Evolutionary conservation across 2,113 vertebrate genomes (phyloP), one percentile per base, ranked within the genome.

Genomic region (Cyanoderma ruficeps): DNA sequence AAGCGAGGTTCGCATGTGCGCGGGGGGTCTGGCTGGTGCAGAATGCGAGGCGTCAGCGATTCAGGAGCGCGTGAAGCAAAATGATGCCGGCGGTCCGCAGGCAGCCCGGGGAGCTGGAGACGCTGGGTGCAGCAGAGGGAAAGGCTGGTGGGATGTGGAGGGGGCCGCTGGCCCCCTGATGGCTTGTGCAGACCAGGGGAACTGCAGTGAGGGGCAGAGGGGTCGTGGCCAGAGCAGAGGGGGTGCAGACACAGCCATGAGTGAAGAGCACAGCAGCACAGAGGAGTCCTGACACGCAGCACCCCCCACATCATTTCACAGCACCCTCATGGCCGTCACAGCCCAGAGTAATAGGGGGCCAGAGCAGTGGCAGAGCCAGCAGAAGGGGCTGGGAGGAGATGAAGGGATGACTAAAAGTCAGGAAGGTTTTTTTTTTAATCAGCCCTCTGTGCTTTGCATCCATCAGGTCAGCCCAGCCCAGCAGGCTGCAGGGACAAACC

Each of bases 241-340:
- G 4, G 15, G 46, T 1, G 2, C 27, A 21, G 42, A 4, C 1
- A 2, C 35, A 27, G 57, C 46, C 2, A 3, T 2, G 17, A 42
- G 59, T 0, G 37, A 17, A 3, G n/a, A 19, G 64, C 64, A 24
- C 12, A 16, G 72, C 25, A 9, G 47, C n/a, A 46, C 4, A 9
- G 41, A 27, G 52, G 64, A 80, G 33, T 37, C 56, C 44, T 25
- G 87, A 28, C 37, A 35, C 1, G 1, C 37, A 77, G 57, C 46
- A 60, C n/a, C 15, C 47, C 35, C 11, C 30, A 7, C 21, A 5
- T 6, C 22, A 8, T 13, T 46, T 22, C 81, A 53, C 2, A 28
- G 67, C 17, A 33, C 37, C 41, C 20, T 64, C 8, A 2, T 0
- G 3, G 49, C 74, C 28, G 5, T 10, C 21, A 4, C 3, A 56